These are phyloP conservation scores for Anoplolepis gracilipes DNA, from an alignment of 1,140 invertebrate genomes.

Conservation along the genomic window DNA sequence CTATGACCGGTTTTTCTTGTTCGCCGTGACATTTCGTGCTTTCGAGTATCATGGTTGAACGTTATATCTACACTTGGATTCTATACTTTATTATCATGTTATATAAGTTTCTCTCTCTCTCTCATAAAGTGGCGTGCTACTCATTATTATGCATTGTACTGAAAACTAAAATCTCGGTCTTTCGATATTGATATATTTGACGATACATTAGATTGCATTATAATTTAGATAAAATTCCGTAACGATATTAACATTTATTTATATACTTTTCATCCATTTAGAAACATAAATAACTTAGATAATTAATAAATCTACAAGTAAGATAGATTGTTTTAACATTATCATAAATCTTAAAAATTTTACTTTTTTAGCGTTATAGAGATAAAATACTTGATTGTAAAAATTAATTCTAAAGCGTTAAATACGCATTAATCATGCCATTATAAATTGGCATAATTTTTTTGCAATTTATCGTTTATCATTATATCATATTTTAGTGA, in stretches of 20 bases:
- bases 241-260: background rate
- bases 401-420: conserved; percentile 9
- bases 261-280: background rate
- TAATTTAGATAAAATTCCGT: background rate
- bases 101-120: background rate
- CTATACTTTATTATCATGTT: background rate
- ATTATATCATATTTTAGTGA: background rate
- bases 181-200: background rate
- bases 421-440: background rate
- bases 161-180: background rate
- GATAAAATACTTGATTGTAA: background rate
- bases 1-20: background rate
- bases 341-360: background rate
- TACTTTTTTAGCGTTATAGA: background rate
- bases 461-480: background rate
- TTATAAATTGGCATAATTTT: conserved; percentile 3
- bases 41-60: background rate
- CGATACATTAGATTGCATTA: background rate
- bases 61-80: background rate
- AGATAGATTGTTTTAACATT: background rate
- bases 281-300: background rate
- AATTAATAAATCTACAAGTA: background rate
- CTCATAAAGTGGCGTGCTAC: background rate
- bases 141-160: background rate
- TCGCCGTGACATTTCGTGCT: conserved; percentile 17